Evolutionary conservation across 2,888 invertebrate species (phyloP), one percentile per base, ranked within the genome.

Genomic region (Sipha maydis): DNA sequence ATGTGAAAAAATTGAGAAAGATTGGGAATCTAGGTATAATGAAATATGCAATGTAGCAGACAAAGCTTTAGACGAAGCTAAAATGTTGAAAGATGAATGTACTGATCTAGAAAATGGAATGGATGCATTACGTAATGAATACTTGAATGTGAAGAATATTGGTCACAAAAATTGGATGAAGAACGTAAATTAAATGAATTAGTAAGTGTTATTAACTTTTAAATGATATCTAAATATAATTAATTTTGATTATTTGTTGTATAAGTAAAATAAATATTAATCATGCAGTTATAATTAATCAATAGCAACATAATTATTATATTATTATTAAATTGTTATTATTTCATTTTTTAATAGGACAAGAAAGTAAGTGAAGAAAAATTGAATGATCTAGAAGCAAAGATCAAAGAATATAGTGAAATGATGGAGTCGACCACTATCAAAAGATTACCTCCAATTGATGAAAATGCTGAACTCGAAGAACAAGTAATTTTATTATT

Each of bases 111-210:
- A 97, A 92, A 92, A 92, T 83, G 95, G 95, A 91, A 92, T 97
- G 88, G 96, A 96, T 91, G 93, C 95, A 91, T 92, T 97, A 92
- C 94, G 94, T 90, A 93, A 93, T 77, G 97, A 97, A 91, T 96
- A 96, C 91, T 97, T 91, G 95, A 95, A 89, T 96, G 96, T 92
- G 97, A 97, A 92, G 97, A 97, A 91, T 97, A 97, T 92, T 97
- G 97, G 97, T 93, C 94, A 82, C 93, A 93, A 61, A 97, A 97
- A 92, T 92, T 97, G 89, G 95, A 95, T 80, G 96, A 96, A 90
- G 97, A 97, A 92, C 93, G 97, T 54, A 94, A 94, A 90, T 92
- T 95, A 89, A 95, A 95, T 91, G 95, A 95, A 91, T 90, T 90
- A 89, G 90, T 90, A 85, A 86, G 76, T 75, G 31, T 14, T 67